Evolutionary conservation across 2,888 invertebrate genomes (phyloP), one percentile per base, ranked within the genome.

Genomic region (Troides aeacus): DNA sequence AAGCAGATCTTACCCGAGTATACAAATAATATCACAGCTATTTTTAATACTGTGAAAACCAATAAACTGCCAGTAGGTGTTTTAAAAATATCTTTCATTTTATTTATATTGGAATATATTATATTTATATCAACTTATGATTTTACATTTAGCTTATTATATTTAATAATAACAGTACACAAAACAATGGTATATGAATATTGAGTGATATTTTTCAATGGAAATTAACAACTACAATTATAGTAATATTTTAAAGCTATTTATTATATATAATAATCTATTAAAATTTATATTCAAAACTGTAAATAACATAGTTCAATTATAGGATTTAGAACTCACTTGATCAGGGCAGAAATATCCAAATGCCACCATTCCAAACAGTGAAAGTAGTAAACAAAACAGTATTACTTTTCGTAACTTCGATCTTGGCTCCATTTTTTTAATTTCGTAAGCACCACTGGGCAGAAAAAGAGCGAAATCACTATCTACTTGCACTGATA

Each of bases 301-400:
- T n/a, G 8, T 7, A 53, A 53, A 6, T 53, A n/a, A 53, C n/a
- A 53, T 53, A 2, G 53, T 53, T 53, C 18, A 53, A 18, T 58
- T 36, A 46, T 23, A 5, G 39, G 21, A 39, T 64, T 61, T 30
- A 46, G 46, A 42, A 74, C 94, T 93, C 82, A 96, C 96, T 93
- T 96, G 96, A 87, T 97, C 97, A 75, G 97, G 97, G 85, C 97
- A 97, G 84, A 97, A 97, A 88, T 97, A 97, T 81, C 97, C 97
- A 86, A 97, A 96, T 81, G 97, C 97, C 78, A 97, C 95, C 88
- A 97, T 97, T 76, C 97, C 97, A 85, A 96, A 96, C 75, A 97
- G 94, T 77, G 97, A 96, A 82, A 97, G 94, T 79, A 96, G 94
- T 82, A 97, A 93, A 92, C 97, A 97, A 89, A 97, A 94, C 82